A percentile compares a stretch with the other conserved stretches of the same genome.
phyloP scores from a whole-genome alignment of 2,888 invertebrate species.

The Polydrusus tereticollis region DNA sequence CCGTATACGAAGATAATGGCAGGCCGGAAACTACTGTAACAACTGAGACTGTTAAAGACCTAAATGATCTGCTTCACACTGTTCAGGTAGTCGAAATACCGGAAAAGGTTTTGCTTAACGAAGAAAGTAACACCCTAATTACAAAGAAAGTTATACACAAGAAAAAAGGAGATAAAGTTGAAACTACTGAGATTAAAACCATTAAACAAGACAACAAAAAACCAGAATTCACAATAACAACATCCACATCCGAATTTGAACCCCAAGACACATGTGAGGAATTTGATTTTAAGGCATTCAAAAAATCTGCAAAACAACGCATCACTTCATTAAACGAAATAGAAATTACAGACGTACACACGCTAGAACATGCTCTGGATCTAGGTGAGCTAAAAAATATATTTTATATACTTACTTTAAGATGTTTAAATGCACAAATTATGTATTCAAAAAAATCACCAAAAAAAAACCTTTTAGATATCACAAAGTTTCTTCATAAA shows the following conservation, averaged over 20 bases:
- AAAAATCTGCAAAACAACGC: constrained; percentile 54
- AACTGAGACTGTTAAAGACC: constrained; percentile 56
- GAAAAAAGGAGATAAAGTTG: constrained; percentile 53
- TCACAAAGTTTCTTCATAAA: too few relatives aligned
- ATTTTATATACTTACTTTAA: too few relatives aligned
- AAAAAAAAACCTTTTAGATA: too few relatives aligned
- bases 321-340: constrained; percentile 56
- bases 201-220: constrained; percentile 49
- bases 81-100: constrained; percentile 54
- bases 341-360: constrained; percentile 61
- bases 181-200: constrained; percentile 54
- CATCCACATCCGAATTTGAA: constrained; percentile 54
- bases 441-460: too few relatives aligned
- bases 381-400: constrained; percentile 60
- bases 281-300: constrained; percentile 32
- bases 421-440: too few relatives aligned
- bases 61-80: constrained; percentile 50
- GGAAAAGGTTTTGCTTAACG: constrained; percentile 54
- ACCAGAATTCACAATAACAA: constrained; percentile 61
- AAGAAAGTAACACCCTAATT: constrained; percentile 55
- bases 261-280: constrained; percentile 31
- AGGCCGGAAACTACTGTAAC: constrained; percentile 59
- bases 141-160: constrained; percentile 65
- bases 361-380: constrained; percentile 59
- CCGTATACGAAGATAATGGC: constrained; percentile 68